A percentile compares a stretch with the other conserved stretches of the same genome.
Conservation (phyloP, 2,113 vertebrate genomes). For the Heterochromis multidens region DNA sequence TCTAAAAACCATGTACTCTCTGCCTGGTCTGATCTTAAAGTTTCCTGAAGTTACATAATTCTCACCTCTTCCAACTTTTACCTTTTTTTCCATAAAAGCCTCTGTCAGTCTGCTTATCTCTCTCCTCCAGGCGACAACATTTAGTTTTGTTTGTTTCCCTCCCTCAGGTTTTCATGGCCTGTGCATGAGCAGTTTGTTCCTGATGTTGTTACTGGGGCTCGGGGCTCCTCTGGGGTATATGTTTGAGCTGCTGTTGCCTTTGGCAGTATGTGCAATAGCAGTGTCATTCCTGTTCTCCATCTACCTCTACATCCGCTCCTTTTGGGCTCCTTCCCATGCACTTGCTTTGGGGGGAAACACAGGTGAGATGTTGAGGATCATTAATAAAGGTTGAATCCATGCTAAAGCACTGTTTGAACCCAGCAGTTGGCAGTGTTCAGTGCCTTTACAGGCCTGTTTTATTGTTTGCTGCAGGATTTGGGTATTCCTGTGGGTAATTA, state of each 20-base stretch:
- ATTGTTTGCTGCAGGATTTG: background rate
- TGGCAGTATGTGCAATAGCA: conserved; percentile 74
- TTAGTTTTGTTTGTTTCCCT: conserved; percentile 33
- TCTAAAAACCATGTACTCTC: background rate
- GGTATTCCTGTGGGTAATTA: conserved; percentile 33
- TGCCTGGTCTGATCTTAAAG: background rate
- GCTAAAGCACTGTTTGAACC: background rate
- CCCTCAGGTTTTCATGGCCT: conserved; percentile 80
- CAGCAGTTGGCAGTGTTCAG: background rate
- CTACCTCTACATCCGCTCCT: conserved; percentile 82
- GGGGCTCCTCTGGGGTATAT: conserved; percentile 77
- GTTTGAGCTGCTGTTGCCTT: conserved; percentile 79
- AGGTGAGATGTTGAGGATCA: conserved; percentile 72
- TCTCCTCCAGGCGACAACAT: background rate
- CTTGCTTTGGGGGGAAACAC: conserved; percentile 86
- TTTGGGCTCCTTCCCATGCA: conserved; percentile 71
- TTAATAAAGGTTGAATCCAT: background rate
- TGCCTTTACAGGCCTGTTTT: background rate
- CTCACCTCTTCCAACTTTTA: background rate
- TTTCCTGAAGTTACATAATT: background rate
- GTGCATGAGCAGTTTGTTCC: conserved; percentile 69
- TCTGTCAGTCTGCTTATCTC: background rate
- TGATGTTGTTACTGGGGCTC: conserved; percentile 62
- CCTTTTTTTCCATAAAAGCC: background rate
- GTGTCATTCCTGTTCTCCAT: conserved; percentile 77